These are phyloP conservation scores for Oncorhynchus keta DNA, from an alignment of 2,113 vertebrate species.

Conservation along the genomic window DNA sequence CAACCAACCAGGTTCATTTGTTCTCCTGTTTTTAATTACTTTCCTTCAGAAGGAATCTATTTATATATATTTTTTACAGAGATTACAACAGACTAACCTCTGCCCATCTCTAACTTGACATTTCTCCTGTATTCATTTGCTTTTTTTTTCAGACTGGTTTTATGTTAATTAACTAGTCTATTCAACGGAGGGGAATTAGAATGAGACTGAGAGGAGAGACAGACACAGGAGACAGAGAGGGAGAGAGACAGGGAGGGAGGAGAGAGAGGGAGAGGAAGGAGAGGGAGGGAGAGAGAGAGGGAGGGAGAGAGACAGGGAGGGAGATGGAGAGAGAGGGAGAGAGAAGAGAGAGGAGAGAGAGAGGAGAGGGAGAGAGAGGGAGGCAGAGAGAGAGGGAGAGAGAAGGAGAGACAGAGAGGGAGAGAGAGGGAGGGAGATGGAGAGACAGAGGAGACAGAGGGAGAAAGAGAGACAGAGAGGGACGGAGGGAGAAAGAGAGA, in stretches of 20 bases:
- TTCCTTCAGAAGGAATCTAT: constrained; percentile 40
- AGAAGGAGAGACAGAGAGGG: fast-evolving
- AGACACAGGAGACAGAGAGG: too few relatives aligned
- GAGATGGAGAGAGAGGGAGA: too few relatives aligned
- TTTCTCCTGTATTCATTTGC: constrained; percentile 24
- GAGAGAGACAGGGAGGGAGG: too few relatives aligned
- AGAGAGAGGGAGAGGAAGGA: too few relatives aligned
- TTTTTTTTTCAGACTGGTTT: background rate
- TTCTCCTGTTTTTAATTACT: constrained; percentile 62
- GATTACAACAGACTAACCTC: constrained; percentile 52
- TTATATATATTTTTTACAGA: constrained; percentile 30
- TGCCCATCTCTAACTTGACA: constrained; percentile 49
- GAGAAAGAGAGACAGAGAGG: too few relatives aligned
- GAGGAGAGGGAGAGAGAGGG: too few relatives aligned
- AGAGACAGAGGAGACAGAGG: too few relatives aligned
- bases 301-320: fast-evolving
- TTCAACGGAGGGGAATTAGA: too few relatives aligned
- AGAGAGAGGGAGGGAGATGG: fast-evolving
- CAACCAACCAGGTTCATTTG: constrained; percentile 30
- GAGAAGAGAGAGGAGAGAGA: too few relatives aligned
- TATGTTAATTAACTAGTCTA: too few relatives aligned
- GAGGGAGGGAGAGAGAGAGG: too few relatives aligned
- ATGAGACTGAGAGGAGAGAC: too few relatives aligned
- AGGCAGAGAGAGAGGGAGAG: fast-evolving
- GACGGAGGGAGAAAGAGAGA: fast-evolving